These are phyloP conservation scores for Toxonevra muliebris DNA, from an alignment of 2,888 invertebrate species.

Conservation along the genomic window DNA sequence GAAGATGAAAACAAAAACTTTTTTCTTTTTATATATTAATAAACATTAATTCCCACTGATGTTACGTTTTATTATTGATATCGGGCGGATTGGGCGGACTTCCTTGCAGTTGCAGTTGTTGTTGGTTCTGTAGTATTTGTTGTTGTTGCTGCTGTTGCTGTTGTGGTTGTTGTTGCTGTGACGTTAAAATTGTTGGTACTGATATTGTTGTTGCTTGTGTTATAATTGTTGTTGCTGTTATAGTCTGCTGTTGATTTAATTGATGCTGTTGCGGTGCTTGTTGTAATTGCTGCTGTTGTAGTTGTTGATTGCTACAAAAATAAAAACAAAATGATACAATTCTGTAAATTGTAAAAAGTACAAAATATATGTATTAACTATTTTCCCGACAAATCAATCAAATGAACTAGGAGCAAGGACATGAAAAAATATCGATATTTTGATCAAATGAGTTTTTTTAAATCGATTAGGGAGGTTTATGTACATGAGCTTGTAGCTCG, in stretches of 20 bases:
- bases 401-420: too few relatives aligned
- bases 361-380: too few relatives aligned
- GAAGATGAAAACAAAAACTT: too few relatives aligned
- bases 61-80: slow-evolving; percentile 65
- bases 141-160: slow-evolving; percentile 48
- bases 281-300: slow-evolving; percentile 52
- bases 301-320: slow-evolving; percentile 34
- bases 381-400: too few relatives aligned
- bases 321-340: slow-evolving; percentile 6
- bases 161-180: slow-evolving; percentile 43
- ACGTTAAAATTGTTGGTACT: slow-evolving; percentile 57
- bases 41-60: slow-evolving; percentile 66
- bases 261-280: slow-evolving; percentile 45
- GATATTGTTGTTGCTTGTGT: slow-evolving; percentile 61
- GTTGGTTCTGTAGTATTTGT: slow-evolving; percentile 49
- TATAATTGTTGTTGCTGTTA: slow-evolving; percentile 62
- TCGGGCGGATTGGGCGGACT: slow-evolving; percentile 66
- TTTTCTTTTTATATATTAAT: slow-evolving; percentile 63
- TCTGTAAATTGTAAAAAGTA: background rate
- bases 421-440: too few relatives aligned
- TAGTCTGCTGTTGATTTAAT: slow-evolving; percentile 50
- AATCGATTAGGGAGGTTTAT: too few relatives aligned
- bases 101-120: slow-evolving; percentile 47
- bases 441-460: too few relatives aligned
- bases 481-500: too few relatives aligned